Base-by-base conservation (phyloP, 2,113 vertebrate species). In the Xiphias gladius region DNA sequence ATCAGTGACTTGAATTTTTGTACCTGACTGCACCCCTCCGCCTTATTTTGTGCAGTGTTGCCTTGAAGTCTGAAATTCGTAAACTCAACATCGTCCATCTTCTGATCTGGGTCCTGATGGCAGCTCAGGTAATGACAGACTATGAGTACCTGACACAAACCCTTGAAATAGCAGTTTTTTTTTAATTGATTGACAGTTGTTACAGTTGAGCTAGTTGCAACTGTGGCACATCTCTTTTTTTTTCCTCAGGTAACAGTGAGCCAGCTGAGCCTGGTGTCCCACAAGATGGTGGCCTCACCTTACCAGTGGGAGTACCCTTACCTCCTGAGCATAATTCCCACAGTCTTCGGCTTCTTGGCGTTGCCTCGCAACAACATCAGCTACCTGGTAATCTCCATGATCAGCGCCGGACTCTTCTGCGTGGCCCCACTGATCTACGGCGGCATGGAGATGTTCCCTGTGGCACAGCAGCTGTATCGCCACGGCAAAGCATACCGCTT, bases 281-380 rank as follows among this genome's bases (percentile, higher is more conserved):
- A 98, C 69, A 97, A 97, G 62, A 92, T 96, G 24, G 97, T 99
- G 80, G 97, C 98, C 65, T 95, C 97, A 85, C 98, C 98, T 0
- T 99, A 99, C 93, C 97, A 98, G 88, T 99, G 98, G 98, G 97
- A 99, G 87, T 99, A 99, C 89, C 97, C 96, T 0, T 99, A 99
- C 91, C 93, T 99, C 32, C 95, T 99, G 64, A 99, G 98, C 91
- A 92, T 98, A 63, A 73, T 96, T 32, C 98, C 98, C 4, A 97
- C 97, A 0, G 74, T 96, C 54, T 95, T 98, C 62, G 97, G 97
- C 89, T 97, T 99, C 55, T 86, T 97, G 91, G 97, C 98, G 10
- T 93, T 99, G 55, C 98, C 98, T 0, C 96, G 96, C 7, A 99
- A 99, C 96, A 99, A 98, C 95, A 97, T 98, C 89, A 98, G 98